Percentiles rank a stretch among this genome's conserved stretches.
Conservation (phyloP, 1,140 invertebrate genomes). For the Drosophila littoralis region DNA sequence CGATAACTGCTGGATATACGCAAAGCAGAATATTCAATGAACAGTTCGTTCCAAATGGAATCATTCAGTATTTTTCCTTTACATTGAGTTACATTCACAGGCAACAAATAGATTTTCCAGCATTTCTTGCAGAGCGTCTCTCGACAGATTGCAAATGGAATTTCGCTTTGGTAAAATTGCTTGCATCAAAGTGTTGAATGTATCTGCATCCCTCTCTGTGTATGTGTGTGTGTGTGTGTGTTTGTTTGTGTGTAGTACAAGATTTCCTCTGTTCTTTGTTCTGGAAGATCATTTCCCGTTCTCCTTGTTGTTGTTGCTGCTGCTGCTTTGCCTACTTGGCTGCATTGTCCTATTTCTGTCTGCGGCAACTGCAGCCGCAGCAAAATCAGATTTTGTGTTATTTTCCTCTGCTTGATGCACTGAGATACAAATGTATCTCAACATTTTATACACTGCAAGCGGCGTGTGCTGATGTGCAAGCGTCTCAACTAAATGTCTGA, state of each 20-base stretch:
- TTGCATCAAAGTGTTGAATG: constrained; percentile 24
- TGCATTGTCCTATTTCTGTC: constrained; percentile 54
- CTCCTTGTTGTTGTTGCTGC: constrained; percentile 7
- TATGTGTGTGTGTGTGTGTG: neutral
- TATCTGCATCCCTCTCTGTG: neutral
- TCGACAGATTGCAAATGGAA: constrained; percentile 21
- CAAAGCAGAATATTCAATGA: neutral
- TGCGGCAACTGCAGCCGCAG: constrained; percentile 1
- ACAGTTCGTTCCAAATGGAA: neutral
- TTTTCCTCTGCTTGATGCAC: constrained; percentile 10
- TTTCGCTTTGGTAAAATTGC: constrained; percentile 25
- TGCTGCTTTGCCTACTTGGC: constrained; percentile 33
- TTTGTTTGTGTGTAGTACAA: constrained; percentile 1
- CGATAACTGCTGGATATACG: too few species aligned
- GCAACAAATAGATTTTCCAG: neutral
- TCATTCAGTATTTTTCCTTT: constrained; percentile 13
- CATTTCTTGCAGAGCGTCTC: neutral
- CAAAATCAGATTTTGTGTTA: constrained; percentile 19
- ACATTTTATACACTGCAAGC: constrained; percentile 24
- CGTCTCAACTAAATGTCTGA: constrained; percentile 22
- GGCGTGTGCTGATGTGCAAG: constrained; percentile 26
- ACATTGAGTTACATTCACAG: neutral
- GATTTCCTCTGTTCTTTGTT: constrained; percentile 10
- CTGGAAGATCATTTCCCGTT: constrained; percentile 30
- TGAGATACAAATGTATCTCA: constrained; percentile 52